A percentile compares a stretch with the other conserved stretches of the same genome.
These are phyloP conservation scores for Crepidodera aurea DNA, from an alignment of 2,888 invertebrate genomes.

Conservation along the genomic window DNA sequence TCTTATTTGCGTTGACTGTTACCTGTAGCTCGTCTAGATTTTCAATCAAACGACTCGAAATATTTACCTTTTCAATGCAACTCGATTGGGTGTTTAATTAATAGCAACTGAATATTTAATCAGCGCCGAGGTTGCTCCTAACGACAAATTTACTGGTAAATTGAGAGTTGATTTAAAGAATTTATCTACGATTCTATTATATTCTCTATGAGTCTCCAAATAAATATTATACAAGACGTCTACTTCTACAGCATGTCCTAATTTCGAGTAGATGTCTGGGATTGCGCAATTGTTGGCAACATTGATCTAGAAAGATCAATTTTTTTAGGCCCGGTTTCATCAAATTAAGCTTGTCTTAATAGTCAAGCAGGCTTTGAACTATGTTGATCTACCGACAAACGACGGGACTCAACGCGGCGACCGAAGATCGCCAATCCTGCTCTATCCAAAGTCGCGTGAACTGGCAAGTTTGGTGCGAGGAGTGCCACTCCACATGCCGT, in stretches of 20 bases:
- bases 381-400: too few relatives aligned
- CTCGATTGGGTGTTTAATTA: conserved; percentile 11
- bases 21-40: conserved; percentile 8
- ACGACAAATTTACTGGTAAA: background rate
- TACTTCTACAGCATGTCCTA: background rate
- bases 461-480: too few relatives aligned
- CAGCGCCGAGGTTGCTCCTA: background rate
- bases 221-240: background rate
- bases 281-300: background rate
- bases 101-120: conserved; percentile 14
- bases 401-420: too few relatives aligned
- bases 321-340: too few relatives aligned
- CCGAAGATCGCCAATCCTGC: too few relatives aligned
- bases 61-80: conserved; percentile 12
- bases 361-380: too few relatives aligned
- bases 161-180: background rate
- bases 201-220: too few relatives aligned
- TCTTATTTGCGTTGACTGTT: conserved; percentile 5
- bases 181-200: too few relatives aligned
- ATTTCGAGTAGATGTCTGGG: background rate
- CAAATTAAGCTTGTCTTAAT: too few relatives aligned
- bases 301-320: too few relatives aligned
- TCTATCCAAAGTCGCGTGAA: too few relatives aligned
- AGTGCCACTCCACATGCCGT: too few relatives aligned
- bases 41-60: conserved; percentile 12